Base-by-base conservation (phyloP, 23 tunicate species). In the Ascidia mentula region DNA sequence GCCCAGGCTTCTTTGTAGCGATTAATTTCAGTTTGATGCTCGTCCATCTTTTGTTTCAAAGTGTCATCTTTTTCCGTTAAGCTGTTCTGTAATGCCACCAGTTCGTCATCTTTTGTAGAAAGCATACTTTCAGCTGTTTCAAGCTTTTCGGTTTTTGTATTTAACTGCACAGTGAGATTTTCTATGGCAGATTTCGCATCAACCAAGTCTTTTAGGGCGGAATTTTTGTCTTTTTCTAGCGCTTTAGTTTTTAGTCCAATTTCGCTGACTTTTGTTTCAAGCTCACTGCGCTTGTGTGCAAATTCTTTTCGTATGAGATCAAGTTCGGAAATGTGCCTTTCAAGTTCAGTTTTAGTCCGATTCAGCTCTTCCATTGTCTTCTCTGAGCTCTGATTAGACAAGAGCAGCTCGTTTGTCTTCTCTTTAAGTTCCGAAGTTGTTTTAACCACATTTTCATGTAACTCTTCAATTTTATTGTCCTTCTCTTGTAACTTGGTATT, bases 1-100 rank as follows among this genome's bases (percentile, higher is more conserved):
- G 45, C 79, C 84, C 90, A 86, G n/a, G 90, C 90, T 79, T 86
- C 84, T 73, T 86, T 86, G 35, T 37, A 86, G 7, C 80, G 40
- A 32, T 74, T 40, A 31, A 86, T 79, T 36, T 86, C 90, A 32
- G 65, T 78, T 53, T 86, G 77, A 60, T 86, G 80, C 34, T 77
- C 89, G 30, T 85, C 89, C 15, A 15, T 40, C 18, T 37, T 74
- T 36, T 37, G 46, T 26, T 74, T 38, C 46, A 74, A 35, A 26
- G 37, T 46, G 22, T 36, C 46, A 13, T 74, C 78, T 18, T 46
- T 6, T 1, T 53, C 65, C 7, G 4, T 53, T 26, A 82, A 73
- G 22, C 35, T 45, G 34, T 26, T 73, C 34, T 73, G 28, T 28
- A 46, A 22, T 32, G n/a, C 12, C 18, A 30, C 26, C 6, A 59